Base-by-base conservation (phyloP, 2,797 vertebrate species). In the Danionella dracula region DNA sequence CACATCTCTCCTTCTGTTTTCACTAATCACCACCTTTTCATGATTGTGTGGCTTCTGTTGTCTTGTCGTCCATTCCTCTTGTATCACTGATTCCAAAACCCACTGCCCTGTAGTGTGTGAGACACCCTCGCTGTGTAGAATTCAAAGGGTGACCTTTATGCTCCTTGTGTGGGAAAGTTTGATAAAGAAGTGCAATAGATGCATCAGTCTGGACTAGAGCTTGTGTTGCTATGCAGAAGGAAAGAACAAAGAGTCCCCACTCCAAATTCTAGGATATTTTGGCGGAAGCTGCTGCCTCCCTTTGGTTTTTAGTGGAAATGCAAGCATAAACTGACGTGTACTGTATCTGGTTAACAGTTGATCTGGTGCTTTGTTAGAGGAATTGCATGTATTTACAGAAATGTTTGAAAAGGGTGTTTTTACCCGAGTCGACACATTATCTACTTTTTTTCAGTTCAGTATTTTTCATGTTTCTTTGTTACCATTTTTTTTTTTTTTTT, bases 41-140 rank as follows among this genome's bases (percentile, higher is more conserved):
- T 66, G 53, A 57, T 32, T 57, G 40, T n/a, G 51, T 56, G 15
- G 51, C 44, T 57, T 66, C 42, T 57, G 64, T 57, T 56, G 64
- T 66, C 42, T 48, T 57, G 53, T 66, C 44, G 5, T 55, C 31
- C 64, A 66, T 57, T 48, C 53, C 34, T 66, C 23, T 32, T 40
- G 53, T 57, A 34, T 66, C 44, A 41, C 57, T 56, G 64, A 66
- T 66, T 66, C 57, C 51, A 53, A 66, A 66, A 66, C 53, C 64
- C 64, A 66, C 64, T 66, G 42, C 32, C 42, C 34, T 15, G 8
- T 55, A 44, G 32, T 66, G 62, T 27, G 15, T 46, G 20, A 29
- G 8, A 44, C 12, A 54, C 10, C 7, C 17, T 57, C n/a, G 8
- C 55, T 61, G 27, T 45, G 19, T 21, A 16, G 12, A 13, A 9